Evolutionary conservation across 2,113 vertebrate species (phyloP), one percentile per base, ranked within the genome.

Genomic region (Tenebrosternarchus preto): DNA sequence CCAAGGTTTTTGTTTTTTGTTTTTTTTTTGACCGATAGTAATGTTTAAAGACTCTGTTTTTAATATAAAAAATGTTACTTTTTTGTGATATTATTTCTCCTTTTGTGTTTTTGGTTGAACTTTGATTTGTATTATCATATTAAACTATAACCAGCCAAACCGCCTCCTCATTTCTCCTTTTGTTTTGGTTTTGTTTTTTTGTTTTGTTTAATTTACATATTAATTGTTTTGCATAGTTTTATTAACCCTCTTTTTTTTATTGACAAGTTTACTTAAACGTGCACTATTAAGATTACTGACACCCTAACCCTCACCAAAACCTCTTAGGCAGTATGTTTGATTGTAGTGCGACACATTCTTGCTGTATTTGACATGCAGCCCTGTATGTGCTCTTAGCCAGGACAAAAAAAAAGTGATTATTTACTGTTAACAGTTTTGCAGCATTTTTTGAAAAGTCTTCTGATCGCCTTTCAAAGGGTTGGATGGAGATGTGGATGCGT

Each of bases 61-160:
- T 92, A 91, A 94, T 94, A 92, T 91, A 92, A 83, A 86, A 88
- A 88, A 92, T 92, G 92, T 95, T 96, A 94, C 92, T 95, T 94
- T 88, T 91, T 89, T 92, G 95, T 94, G 94, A 93, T 95, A 88
- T 89, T 81, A 84, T 89, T 91, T 89, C 89, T 85, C 74, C 69
- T 93, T 92, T 83, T 90, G 89, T 89, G 89, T 87, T 83, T 85
- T 84, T 73, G 88, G 88, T 93, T 95, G 94, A 94, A 92, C 94
- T 96, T 92, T 92, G 92, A 88, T 90, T 93, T 96, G 94, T 97
- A 95, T 97, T 91, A 92, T 92, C 94, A 95, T 95, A 97, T 98
- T 98, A 97, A 98, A 97, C 92, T 96, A 93, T 96, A 96, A 96
- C 92, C 94, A 93, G 96, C 94, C 90, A 93, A 93, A 92, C 92